phyloP scores from a whole-genome alignment of 2,797 vertebrate genomes.

The Poeciliopsis turneri region DNA sequence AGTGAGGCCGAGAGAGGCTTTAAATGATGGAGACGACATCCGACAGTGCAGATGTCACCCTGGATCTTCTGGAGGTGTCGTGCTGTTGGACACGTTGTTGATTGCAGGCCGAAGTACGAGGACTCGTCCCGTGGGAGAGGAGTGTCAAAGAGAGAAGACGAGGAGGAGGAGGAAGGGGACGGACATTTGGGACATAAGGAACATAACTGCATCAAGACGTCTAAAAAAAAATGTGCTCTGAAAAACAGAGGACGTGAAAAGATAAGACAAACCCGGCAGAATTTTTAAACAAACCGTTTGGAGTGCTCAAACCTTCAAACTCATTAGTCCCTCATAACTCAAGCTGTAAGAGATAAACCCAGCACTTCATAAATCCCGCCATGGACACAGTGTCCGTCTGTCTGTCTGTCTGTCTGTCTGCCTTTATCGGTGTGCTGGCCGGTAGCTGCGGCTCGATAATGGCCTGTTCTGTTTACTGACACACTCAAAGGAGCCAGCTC shows the following conservation, averaged over 20 bases:
- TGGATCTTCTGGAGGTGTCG: conserved; percentile 73
- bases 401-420: background rate
- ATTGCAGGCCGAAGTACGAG: conserved; percentile 37
- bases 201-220: background rate
- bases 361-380: conserved; percentile 62
- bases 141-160: conserved; percentile 20
- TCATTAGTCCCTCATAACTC: conserved; percentile 65
- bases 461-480: conserved; percentile 76
- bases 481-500: conserved; percentile 68
- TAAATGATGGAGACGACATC: conserved; percentile 54
- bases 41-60: conserved; percentile 65
- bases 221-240: background rate
- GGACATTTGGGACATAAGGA: background rate
- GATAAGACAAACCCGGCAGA: background rate
- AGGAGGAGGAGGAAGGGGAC: background rate
- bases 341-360: conserved; percentile 52
- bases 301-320: conserved; percentile 18
- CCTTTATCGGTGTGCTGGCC: conserved; percentile 65
- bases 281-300: conserved; percentile 16
- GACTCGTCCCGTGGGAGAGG: conserved; percentile 39
- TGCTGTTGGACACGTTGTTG: conserved; percentile 44
- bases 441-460: conserved; percentile 65
- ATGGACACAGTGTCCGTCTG: conserved; percentile 19
- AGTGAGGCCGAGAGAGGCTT: conserved; percentile 34
- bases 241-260: background rate